Percentiles rank a stretch among this genome's conserved stretches.
Evolutionary conservation across 2,113 vertebrate species (phyloP).

Genomic region (Ailurus styani): DNA sequence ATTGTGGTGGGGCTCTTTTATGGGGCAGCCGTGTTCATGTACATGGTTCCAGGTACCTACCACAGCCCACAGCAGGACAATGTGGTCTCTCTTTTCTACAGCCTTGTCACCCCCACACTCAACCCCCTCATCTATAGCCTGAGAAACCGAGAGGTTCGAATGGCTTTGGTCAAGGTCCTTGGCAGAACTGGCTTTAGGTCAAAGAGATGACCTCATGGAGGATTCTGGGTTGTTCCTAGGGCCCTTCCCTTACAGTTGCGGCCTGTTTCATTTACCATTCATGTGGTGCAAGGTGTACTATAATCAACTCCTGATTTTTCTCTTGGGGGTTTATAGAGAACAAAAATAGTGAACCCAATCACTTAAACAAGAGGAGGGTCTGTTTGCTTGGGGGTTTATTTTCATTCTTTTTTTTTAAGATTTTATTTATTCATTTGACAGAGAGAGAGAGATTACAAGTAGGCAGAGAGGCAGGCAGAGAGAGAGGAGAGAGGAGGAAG

Average conservation of each 20-base stretch:
- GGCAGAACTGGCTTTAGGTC: not conserved
- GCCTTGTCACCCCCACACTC: constrained; percentile 41
- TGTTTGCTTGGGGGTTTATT: not conserved
- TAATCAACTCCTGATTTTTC: not conserved
- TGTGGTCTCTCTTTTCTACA: constrained; percentile 45
- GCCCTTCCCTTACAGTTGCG: not conserved
- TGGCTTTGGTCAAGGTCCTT: not conserved
- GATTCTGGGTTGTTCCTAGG: not conserved
- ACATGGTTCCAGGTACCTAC: constrained; percentile 56
- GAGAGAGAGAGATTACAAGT: too few relatives aligned
- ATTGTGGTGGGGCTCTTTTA: constrained; percentile 46
- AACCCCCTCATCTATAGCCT: constrained; percentile 62
- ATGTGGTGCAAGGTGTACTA: not conserved
- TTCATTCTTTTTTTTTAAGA: not conserved
- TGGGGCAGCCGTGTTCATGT: constrained; percentile 53
- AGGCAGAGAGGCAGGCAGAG: too few relatives aligned
- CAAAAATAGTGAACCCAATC: not conserved
- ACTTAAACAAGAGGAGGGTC: not conserved
- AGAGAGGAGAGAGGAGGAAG: too few relatives aligned
- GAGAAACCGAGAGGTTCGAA: constrained; percentile 32
- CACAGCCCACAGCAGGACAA: constrained; percentile 41
- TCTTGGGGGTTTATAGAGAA: not conserved
- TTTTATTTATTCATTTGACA: too few relatives aligned
- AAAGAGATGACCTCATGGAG: not conserved
- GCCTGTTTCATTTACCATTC: not conserved